Conservation (phyloP, 64 coral and sea anemone species). For the Montipora cactus region DNA sequence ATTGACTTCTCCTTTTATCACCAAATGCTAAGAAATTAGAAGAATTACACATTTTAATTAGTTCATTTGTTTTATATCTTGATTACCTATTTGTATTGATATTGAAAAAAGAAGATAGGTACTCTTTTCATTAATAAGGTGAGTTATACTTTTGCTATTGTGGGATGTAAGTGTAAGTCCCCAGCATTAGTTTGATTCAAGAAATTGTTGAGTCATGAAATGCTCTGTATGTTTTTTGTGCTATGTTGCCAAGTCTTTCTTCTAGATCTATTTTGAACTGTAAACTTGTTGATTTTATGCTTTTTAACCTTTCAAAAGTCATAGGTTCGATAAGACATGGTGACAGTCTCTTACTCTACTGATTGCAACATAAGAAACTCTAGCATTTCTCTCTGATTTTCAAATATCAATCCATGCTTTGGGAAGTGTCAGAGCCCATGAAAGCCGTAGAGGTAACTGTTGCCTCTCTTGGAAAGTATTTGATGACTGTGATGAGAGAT, state of each 20-base stretch:
- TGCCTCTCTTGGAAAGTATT: conserved; percentile 32
- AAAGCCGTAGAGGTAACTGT: conserved; percentile 17
- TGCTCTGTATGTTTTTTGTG: conserved; percentile 11
- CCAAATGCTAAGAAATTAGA: no score
- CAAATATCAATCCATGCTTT: conserved; percentile 44
- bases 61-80: no score
- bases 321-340: conserved; percentile 10
- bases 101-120: no score
- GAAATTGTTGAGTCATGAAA: no score
- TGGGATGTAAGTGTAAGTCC: no score
- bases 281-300: conserved; percentile 21
- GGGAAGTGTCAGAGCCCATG: background rate
- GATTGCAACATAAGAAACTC: conserved; percentile 38
- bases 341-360: conserved; percentile 23
- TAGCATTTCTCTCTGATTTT: background rate
- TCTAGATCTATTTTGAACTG: conserved; percentile 29
- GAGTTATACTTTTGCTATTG: no score
- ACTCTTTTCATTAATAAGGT: no score
- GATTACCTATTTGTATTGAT: no score
- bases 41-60: no score
- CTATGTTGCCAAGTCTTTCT: conserved; percentile 4
- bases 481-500: background rate
- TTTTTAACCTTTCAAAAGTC: conserved; percentile 34
- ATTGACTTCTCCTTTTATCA: no score
- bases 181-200: no score